Conservation (phyloP, 2,888 invertebrate genomes). For the Pachliopta kotzebuea region DNA sequence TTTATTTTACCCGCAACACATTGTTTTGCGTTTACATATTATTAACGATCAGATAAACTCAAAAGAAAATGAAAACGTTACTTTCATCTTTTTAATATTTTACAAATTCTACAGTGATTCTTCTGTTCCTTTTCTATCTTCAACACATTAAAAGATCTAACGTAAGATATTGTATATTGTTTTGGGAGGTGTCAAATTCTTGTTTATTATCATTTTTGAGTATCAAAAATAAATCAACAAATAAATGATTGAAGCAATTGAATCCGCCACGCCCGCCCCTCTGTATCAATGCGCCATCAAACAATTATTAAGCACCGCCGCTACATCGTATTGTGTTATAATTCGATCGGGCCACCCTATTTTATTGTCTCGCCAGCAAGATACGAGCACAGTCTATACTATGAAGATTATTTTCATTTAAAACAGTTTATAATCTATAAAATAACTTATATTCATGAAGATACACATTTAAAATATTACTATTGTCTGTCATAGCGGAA, state of each 20-base stretch:
- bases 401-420: not conserved
- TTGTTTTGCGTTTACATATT: too few species aligned
- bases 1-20: too few species aligned
- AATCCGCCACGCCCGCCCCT: slow-evolving; percentile 43
- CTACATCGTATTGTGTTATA: slow-evolving; percentile 62
- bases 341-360: slow-evolving; percentile 63
- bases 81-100: too few species aligned
- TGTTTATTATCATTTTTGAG: not conserved
- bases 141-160: not conserved
- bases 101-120: too few species aligned
- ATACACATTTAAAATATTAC: not conserved
- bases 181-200: not conserved
- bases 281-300: slow-evolving; percentile 38
- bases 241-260: slow-evolving; percentile 54
- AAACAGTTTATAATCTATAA: not conserved
- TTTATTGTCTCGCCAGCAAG: slow-evolving; percentile 52
- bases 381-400: slow-evolving; percentile 14
- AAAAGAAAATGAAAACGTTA: too few species aligned
- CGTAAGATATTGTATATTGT: not conserved
- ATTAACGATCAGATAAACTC: too few species aligned
- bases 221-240: slow-evolving; percentile 27
- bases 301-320: slow-evolving; percentile 53
- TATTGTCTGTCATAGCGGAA: not conserved
- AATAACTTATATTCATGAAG: not conserved
- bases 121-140: too few species aligned